Base-by-base conservation (phyloP, 2,797 vertebrate genomes). In the Hapalemur alaotrensis region DNA sequence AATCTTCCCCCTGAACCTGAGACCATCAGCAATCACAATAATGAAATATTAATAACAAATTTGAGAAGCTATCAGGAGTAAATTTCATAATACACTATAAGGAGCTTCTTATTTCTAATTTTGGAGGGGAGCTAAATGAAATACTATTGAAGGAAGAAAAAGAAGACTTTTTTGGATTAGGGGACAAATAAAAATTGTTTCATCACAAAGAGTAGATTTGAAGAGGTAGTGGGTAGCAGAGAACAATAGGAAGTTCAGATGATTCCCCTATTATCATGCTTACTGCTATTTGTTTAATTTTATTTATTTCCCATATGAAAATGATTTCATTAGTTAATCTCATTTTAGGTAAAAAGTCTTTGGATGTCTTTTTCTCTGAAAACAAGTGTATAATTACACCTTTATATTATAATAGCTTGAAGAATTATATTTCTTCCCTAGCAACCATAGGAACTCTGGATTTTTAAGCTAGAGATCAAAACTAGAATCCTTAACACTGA, bases 41-140 rank as follows among this genome's bases (percentile, higher is more conserved):
- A 98, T 98, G 96, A 98, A 98, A 98, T 98, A 98, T 98, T 98
- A 98, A 98, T 97, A 95, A 97, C 96, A 97, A 98, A 98, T 98
- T 96, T 97, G 92, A 96, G 97, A 98, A 97, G 97, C 95, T 97
- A 96, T 97, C 92, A 94, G 95, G 97, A 98, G 89, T 97, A 95
- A 97, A 98, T 98, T 98, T 98, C 63, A 93, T 97, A 95, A 97
- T 69, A 78, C 92, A 97, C 38, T 91, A 30, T 96, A 97, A 96
- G 94, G 96, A 97, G 59, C 88, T 90, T 54, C 91, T 96, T 91
- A 61, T 95, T 98, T 93, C 95, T 98, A 97, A 95, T 97, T 98
- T 96, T 95, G 88, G 92, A 94, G 84, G 57, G 50, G 48, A 98
- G 78, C 82, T 59, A 97, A 92, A 97, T 97, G 89, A 98, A 97